Conservation (phyloP, 2,797 vertebrate genomes). For the Pogoniulus pusillus region DNA sequence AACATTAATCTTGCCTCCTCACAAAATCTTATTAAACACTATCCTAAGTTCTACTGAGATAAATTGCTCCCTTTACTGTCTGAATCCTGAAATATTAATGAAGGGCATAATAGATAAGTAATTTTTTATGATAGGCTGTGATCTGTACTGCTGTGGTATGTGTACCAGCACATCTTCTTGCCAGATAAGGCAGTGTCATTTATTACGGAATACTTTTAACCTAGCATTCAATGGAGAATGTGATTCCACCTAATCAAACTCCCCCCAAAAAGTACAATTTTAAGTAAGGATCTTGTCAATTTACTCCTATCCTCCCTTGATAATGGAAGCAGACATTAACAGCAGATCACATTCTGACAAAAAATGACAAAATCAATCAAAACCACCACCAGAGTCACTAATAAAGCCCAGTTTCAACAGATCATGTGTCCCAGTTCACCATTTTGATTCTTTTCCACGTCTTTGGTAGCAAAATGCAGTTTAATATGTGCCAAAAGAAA, state of each 20-base stretch:
- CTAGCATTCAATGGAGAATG: not conserved
- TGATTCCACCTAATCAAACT: not conserved
- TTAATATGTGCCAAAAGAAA: not conserved
- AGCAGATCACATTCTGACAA: not conserved
- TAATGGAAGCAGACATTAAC: not conserved
- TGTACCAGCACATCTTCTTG: not conserved
- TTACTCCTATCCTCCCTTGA: rapidly evolving
- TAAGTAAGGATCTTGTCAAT: not conserved
- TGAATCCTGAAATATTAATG: constrained; percentile 59
- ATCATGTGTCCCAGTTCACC: not conserved
- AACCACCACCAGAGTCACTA: not conserved
- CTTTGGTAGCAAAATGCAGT: not conserved
- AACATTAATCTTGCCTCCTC: constrained; percentile 50
- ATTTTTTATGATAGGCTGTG: constrained; percentile 8
- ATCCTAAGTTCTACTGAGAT: constrained; percentile 15
- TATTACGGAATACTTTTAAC: not conserved
- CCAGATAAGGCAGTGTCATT: not conserved
- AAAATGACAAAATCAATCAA: not conserved
- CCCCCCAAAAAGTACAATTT: not conserved
- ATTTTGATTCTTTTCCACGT: not conserved
- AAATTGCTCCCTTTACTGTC: constrained; percentile 30
- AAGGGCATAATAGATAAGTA: constrained; percentile 16
- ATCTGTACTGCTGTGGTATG: not conserved
- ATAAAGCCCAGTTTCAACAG: not conserved
- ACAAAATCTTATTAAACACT: constrained; percentile 36